Percentiles rank a stretch among this genome's conserved stretches.
phyloP scores from a whole-genome alignment of 2,113 vertebrate genomes.

The Okapia johnstoni region DNA sequence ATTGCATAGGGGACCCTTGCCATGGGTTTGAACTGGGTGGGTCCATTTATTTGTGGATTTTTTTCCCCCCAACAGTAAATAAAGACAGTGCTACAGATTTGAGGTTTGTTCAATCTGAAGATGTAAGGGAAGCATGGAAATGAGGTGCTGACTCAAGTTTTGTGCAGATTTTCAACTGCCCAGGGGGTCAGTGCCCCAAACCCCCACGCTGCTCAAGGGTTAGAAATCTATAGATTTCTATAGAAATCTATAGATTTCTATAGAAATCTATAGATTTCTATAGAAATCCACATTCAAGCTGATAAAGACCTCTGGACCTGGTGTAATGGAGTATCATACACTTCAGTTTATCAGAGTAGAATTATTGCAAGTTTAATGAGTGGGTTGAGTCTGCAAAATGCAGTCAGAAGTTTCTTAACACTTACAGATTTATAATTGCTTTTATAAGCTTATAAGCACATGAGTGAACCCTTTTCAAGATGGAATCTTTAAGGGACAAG shows the following conservation, averaged over 20 bases:
- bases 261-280: no score
- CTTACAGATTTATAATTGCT: background rate
- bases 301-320: background rate
- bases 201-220: background rate
- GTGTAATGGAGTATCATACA: background rate
- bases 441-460: background rate
- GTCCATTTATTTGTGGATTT: background rate
- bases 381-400: background rate
- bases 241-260: no score
- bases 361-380: background rate
- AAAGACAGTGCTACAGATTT: no score
- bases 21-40: background rate
- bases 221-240: no score
- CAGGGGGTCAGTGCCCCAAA: background rate
- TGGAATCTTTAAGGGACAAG: background rate
- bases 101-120: background rate
- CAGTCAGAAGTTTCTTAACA: background rate
- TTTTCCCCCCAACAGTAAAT: accelerated
- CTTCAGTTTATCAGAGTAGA: background rate
- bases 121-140: background rate
- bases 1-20: background rate
- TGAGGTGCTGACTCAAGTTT: background rate
- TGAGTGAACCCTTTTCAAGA: background rate
- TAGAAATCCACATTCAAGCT: background rate
- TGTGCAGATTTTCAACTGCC: background rate